Conservation (phyloP, 2,888 invertebrate species). For the Helleia helle region DNA sequence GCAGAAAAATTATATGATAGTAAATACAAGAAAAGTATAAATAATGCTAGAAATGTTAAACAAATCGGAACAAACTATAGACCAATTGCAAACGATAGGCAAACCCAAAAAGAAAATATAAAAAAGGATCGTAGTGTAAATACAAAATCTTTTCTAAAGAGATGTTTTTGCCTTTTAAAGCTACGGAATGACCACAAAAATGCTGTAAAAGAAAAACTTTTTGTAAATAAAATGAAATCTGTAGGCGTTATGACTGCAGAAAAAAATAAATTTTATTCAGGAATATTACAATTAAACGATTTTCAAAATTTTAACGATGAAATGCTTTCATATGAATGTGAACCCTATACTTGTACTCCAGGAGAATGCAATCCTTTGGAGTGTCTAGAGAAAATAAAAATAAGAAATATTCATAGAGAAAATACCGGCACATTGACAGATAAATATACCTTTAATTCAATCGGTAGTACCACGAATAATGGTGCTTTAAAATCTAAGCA, state of each 20-base stretch:
- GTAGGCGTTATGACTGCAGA: conserved; percentile 17
- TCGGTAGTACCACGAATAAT: conserved; percentile 9
- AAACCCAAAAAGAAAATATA: background rate
- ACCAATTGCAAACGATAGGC: no score
- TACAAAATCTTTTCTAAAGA: conserved; percentile 19
- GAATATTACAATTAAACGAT: background rate
- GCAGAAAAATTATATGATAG: no score
- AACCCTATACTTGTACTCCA: conserved; percentile 28
- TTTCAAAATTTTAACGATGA: background rate
- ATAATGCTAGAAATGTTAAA: no score
- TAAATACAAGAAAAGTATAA: no score
- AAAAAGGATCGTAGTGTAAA: background rate
- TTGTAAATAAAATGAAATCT: conserved; percentile 12
- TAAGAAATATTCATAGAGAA: conserved; percentile 14
- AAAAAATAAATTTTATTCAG: conserved; percentile 8
- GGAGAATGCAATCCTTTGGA: conserved; percentile 28
- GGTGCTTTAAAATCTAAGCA: conserved; percentile 2
- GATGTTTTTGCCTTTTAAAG: conserved; percentile 35
- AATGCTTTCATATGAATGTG: conserved; percentile 28
- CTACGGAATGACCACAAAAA: conserved; percentile 20
- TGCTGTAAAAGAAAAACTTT: no score
- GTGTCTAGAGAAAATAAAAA: conserved; percentile 28
- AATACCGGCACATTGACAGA: conserved; percentile 11
- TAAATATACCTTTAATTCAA: conserved; percentile 9
- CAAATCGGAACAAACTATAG: no score